A percentile compares a stretch with the other conserved stretches of the same genome.
phyloP scores from a whole-genome alignment of 2,113 vertebrate species.

The Petrocephalus microphthalmus region DNA sequence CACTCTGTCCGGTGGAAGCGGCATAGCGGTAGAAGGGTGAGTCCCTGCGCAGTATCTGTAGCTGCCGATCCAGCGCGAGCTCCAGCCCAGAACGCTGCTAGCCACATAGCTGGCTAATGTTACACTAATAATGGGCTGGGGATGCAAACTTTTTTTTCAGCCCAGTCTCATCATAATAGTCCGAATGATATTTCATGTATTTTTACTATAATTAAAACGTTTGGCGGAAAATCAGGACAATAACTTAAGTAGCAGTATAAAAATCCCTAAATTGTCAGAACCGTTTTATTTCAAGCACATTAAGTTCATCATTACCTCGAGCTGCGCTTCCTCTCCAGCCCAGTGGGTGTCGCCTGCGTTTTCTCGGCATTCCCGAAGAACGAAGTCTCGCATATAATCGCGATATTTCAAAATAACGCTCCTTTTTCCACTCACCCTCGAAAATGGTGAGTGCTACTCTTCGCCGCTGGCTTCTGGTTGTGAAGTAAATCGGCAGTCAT shows the following conservation, averaged over 20 bases:
- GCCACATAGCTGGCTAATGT: conserved; percentile 10
- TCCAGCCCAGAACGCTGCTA: not conserved
- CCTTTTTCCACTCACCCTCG: conserved; percentile 58
- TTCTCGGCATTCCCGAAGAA: conserved; percentile 35
- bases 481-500: conserved; percentile 47
- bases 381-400: conserved; percentile 58
- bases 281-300: conserved; percentile 19
- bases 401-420: conserved; percentile 47
- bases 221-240: not conserved
- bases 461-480: not conserved
- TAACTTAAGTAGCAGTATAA: not conserved
- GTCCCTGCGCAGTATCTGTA: not conserved
- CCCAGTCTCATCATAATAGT: not conserved
- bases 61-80: not conserved
- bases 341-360: conserved; percentile 53
- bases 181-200: not conserved
- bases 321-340: conserved; percentile 30
- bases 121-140: not conserved
- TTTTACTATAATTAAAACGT: not conserved
- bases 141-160: conserved; percentile 2
- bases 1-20: not conserved
- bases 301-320: conserved; percentile 50
- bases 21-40: not conserved
- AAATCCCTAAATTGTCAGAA: not conserved
- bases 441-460: conserved; percentile 62